Evolutionary conservation across 2,888 invertebrate species (phyloP).

Genomic region (Bombylius discolor): DNA sequence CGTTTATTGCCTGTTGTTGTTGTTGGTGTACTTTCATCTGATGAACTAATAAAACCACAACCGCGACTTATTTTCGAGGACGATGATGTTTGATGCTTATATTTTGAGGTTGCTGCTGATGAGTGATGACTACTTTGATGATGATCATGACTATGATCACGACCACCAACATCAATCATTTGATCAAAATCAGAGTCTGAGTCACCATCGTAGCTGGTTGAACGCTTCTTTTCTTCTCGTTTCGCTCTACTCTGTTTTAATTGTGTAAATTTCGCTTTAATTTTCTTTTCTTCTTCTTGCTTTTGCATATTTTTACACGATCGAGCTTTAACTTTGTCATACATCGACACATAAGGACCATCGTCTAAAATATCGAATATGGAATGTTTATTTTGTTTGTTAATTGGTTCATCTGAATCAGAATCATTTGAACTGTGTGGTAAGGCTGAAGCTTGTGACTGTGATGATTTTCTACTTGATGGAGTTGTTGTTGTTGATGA

Average conservation of each 20-base stretch:
- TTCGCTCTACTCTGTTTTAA: constrained; percentile 78
- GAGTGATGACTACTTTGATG: not conserved
- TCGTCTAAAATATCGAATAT: constrained; percentile 84
- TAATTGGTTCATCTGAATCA: constrained; percentile 72
- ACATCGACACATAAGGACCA: constrained; percentile 92
- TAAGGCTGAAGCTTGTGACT: constrained; percentile 30
- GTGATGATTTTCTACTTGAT: constrained; percentile 31
- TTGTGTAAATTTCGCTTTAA: constrained; percentile 80
- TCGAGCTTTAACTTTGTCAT: constrained; percentile 89
- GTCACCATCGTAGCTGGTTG: constrained; percentile 79
- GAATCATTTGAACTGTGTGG: constrained; percentile 43
- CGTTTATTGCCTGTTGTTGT: constrained; percentile 1
- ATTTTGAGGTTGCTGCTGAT: not conserved
- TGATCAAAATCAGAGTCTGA: constrained; percentile 51
- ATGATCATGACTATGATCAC: not conserved
- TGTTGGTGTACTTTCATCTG: constrained; percentile 39
- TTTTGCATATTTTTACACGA: constrained; percentile 90
- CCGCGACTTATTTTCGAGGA: constrained; percentile 18
- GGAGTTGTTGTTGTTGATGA: constrained; percentile 16
- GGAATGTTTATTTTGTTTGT: constrained; percentile 77
- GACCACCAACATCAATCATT: no score
- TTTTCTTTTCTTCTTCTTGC: constrained; percentile 79
- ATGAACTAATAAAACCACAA: constrained; percentile 40
- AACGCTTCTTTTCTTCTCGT: constrained; percentile 78
- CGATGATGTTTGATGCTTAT: constrained; percentile 18